Evolutionary conservation across 2,888 invertebrate species (phyloP), one percentile per base, ranked within the genome.

Genomic region (Sarcophaga rosellei): DNA sequence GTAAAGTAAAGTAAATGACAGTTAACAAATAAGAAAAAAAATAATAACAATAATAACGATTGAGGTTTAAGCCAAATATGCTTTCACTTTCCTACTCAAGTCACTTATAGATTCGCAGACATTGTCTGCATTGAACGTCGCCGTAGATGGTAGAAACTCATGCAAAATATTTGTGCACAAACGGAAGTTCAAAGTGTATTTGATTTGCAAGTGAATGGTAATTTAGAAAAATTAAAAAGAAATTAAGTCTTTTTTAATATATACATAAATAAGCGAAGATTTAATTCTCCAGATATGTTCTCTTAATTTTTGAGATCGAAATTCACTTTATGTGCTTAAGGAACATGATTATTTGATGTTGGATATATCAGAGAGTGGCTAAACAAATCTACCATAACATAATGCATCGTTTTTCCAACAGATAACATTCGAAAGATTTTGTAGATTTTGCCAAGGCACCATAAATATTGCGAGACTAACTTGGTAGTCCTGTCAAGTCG

Each of bases 81-180:
- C 79, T 82, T 87, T 87, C 81, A 81, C 79, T 79, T 84, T 84
- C 47, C 75, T 17, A 53, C 15, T 53, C 17, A 35, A 53, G 53
- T 15, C 53, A 53, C 4, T 53, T 15, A 53, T 17, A 15, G 4
- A 66, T 66, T 20, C 15, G n/a, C 15, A 20, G 8, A 57, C 66
- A 76, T 59, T 11, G 17, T n/a, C 17, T 15, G 57, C 23, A 11
- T 17, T 47, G 1, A 59, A 17, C 11, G 57, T 57, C 4, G 20
- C 47, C 8, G 35, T 35, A 10, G 35, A 35, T 35, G 35, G 21
- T n/a, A 12, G 10, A 45, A 47, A 47, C 11, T 53, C 25, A 45
- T 61, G 68, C 59, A n/a, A 77, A 59, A 47, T 63, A 23, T 15
- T 35, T 2, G 0, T 35, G 1, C 2, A 5, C 61, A 76, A 78